These are phyloP conservation scores for Reticulitermes lucifugus DNA, from an alignment of 2,888 invertebrate genomes.

Conservation along the genomic window DNA sequence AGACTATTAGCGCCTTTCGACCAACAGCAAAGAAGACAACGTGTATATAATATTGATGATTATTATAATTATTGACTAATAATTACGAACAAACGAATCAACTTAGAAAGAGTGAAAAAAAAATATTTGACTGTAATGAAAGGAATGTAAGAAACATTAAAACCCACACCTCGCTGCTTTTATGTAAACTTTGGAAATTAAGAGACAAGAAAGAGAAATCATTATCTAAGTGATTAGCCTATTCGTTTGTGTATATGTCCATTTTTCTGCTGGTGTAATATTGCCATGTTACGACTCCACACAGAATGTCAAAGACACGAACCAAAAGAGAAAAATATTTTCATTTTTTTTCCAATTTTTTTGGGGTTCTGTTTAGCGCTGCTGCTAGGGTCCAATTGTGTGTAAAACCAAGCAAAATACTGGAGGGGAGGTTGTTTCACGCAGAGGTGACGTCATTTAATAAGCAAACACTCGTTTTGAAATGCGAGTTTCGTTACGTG, in stretches of 20 bases:
- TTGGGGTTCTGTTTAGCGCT: constrained; percentile 52
- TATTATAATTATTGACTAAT: constrained; percentile 59
- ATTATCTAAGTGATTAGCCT: constrained; percentile 52
- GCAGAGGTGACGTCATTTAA: constrained; percentile 24
- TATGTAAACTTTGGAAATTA: constrained; percentile 43
- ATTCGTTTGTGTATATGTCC: constrained; percentile 54
- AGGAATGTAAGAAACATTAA: constrained; percentile 37
- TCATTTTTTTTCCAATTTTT: constrained; percentile 38
- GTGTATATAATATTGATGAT: constrained; percentile 45
- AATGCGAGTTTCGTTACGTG: neutral
- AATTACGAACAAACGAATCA: constrained; percentile 60
- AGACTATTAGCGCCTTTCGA: neutral
- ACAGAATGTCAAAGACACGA: constrained; percentile 42
- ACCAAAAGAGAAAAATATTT: constrained; percentile 48
- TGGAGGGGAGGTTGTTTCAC: constrained; percentile 41
- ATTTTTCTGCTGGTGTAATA: constrained; percentile 53
- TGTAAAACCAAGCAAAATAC: constrained; percentile 42
- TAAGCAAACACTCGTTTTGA: neutral
- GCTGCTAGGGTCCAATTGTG: constrained; percentile 52
- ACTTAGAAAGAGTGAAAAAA: constrained; percentile 43
- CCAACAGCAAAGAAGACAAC: neutral
- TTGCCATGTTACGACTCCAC: constrained; percentile 50
- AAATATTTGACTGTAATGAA: constrained; percentile 40
- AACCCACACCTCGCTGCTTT: constrained; percentile 49
- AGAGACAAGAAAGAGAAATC: constrained; percentile 24